Evolutionary conservation across 2,797 vertebrate genomes (phyloP).

Genomic region (Rachycentron canadum): DNA sequence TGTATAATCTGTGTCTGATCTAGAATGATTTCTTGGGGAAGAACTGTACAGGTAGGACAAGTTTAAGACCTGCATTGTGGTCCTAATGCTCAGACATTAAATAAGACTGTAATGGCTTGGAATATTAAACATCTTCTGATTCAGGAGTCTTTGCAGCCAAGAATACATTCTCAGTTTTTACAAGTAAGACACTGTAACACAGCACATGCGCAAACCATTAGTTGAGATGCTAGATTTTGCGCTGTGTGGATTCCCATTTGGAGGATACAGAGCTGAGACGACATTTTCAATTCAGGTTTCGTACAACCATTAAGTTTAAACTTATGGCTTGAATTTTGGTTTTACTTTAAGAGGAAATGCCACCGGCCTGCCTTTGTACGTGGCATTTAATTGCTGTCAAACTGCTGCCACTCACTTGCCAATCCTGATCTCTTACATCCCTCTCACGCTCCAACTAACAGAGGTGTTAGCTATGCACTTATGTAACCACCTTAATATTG

Average conservation of each 20-base stretch:
- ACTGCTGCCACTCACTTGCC: constrained; percentile 49
- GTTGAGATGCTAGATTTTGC: constrained; percentile 12
- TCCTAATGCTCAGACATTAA: constrained; percentile 10
- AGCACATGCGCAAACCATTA: background rate
- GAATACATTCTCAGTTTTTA: background rate
- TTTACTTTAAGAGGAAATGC: constrained; percentile 9
- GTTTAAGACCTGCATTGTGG: constrained; percentile 34
- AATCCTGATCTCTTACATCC: constrained; percentile 50
- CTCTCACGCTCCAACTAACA: constrained; percentile 54
- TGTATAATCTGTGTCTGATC: constrained; percentile 50
- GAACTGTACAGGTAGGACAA: constrained; percentile 21
- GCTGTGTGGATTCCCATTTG: constrained; percentile 13
- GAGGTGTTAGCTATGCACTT: constrained; percentile 72
- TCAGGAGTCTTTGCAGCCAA: constrained; percentile 4
- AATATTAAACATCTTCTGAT: constrained; percentile 13
- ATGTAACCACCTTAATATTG: constrained; percentile 77
- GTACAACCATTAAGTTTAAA: constrained; percentile 21
- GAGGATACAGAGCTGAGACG: constrained; percentile 10
- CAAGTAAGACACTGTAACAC: background rate
- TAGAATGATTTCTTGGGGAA: constrained; percentile 20
- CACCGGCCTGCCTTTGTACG: background rate
- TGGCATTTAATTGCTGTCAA: constrained; percentile 53
- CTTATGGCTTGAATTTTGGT: background rate
- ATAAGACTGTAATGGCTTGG: constrained; percentile 30
- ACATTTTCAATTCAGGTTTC: constrained; percentile 24